Percentiles rank a stretch among this genome's conserved stretches.
These are phyloP conservation scores for Ophioninae sp. DNA, from an alignment of 2,888 invertebrate genomes.

Conservation along the genomic window DNA sequence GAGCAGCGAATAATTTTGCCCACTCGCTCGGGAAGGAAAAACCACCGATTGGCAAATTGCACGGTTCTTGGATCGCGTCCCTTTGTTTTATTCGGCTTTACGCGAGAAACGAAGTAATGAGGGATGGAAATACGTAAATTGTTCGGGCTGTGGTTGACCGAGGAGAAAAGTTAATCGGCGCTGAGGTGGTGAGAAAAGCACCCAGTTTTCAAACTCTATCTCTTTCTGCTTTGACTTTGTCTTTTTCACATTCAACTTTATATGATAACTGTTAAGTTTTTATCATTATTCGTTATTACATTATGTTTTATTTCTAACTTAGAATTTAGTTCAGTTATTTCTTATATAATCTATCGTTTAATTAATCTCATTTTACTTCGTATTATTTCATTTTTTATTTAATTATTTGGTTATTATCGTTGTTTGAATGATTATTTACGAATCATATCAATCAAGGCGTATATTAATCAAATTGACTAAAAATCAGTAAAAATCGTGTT, in stretches of 20 bases:
- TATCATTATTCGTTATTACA: too few relatives aligned
- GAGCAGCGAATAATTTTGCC: constrained; percentile 46
- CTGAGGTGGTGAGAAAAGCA: constrained; percentile 70
- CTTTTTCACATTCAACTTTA: background rate
- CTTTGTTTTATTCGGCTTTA: constrained; percentile 16
- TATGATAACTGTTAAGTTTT: too few relatives aligned
- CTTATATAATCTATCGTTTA: too few relatives aligned
- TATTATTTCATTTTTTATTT: too few relatives aligned
- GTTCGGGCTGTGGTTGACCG: constrained; percentile 46
- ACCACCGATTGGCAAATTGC: constrained; percentile 21
- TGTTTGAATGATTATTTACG: too few relatives aligned
- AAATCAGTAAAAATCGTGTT: too few relatives aligned
- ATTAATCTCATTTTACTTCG: too few relatives aligned
- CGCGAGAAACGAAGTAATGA: background rate
- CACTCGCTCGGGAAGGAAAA: constrained; percentile 23
- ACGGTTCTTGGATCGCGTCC: constrained; percentile 2
- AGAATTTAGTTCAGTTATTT: too few relatives aligned
- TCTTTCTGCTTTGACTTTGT: constrained; percentile 20
- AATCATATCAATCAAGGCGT: too few relatives aligned
- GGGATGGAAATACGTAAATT: constrained; percentile 43
- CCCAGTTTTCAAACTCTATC: constrained; percentile 35
- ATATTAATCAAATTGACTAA: too few relatives aligned
- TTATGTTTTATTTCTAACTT: too few relatives aligned
- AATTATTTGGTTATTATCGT: too few relatives aligned
- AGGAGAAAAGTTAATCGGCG: constrained; percentile 69